These are phyloP conservation scores for Drosophila pectinifera DNA, from an alignment of 1,140 invertebrate genomes.

Conservation along the genomic window DNA sequence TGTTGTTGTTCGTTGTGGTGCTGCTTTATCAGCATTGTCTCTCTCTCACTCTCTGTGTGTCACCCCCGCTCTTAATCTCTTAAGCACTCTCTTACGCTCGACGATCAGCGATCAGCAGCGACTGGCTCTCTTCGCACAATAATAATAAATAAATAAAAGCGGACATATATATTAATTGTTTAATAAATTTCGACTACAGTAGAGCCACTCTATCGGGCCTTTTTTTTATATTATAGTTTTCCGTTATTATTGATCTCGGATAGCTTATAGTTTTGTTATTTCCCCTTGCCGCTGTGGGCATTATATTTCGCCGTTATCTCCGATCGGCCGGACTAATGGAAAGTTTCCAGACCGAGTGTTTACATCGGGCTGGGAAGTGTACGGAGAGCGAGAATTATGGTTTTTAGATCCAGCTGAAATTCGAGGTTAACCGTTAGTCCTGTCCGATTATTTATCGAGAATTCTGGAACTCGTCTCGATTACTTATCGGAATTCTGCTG, in stretches of 20 bases:
- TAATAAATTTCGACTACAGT: conserved; percentile 63
- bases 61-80: conserved; percentile 18
- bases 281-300: conserved; percentile 4
- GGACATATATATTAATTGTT: conserved; percentile 35
- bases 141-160: conserved; percentile 24
- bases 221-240: background rate
- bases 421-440: background rate
- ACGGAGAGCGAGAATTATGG: conserved; percentile 8
- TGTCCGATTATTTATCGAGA: background rate
- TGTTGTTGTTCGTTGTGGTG: conserved; percentile 29
- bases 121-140: background rate
- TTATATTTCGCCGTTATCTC: conserved; percentile 31
- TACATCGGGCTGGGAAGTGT: conserved; percentile 24
- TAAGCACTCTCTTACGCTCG: conserved; percentile 15
- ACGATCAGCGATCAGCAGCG: background rate
- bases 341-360: conserved; percentile 35
- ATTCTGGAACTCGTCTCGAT: no score
- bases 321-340: conserved; percentile 25
- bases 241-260: conserved; percentile 6
- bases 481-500: background rate
- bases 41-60: conserved; percentile 10
- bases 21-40: conserved; percentile 57
- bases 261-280: conserved; percentile 11
- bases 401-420: conserved; percentile 1
- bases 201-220: background rate